Evolutionary conservation across 2,113 vertebrate genomes (phyloP).

Genomic region (Periophthalmodon schlosseri): DNA sequence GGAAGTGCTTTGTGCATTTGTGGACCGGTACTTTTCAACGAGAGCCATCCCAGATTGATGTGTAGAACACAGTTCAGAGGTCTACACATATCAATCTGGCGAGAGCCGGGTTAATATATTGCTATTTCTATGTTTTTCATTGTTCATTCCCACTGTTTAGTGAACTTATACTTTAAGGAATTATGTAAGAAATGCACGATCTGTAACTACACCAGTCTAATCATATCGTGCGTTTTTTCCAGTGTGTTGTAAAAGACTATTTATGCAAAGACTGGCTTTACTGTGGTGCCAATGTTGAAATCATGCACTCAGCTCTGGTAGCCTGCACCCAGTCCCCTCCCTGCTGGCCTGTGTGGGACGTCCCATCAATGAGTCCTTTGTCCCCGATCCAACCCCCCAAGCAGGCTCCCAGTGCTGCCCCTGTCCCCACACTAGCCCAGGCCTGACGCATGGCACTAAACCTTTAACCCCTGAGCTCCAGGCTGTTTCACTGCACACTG

Average conservation of each 20-base stretch:
- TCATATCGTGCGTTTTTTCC: neutral
- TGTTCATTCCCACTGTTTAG: neutral
- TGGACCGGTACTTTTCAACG: too few species aligned
- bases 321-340: slow-evolving; percentile 58
- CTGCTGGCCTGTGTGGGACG: slow-evolving; percentile 55
- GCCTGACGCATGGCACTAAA: slow-evolving; percentile 59
- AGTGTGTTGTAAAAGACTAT: slow-evolving; percentile 8
- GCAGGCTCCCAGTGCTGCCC: slow-evolving; percentile 51
- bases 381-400: slow-evolving; percentile 66
- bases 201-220: neutral
- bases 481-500: slow-evolving; percentile 19
- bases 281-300: slow-evolving; percentile 46
- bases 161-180: neutral
- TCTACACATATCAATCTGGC: too few species aligned
- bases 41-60: too few species aligned
- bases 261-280: slow-evolving; percentile 35
- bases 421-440: slow-evolving; percentile 34
- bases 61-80: too few species aligned
- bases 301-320: slow-evolving; percentile 42
- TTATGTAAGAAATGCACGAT: neutral
- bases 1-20: too few species aligned
- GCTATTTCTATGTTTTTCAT: too few species aligned
- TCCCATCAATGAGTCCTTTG: slow-evolving; percentile 74
- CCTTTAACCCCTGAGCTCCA: slow-evolving; percentile 65
- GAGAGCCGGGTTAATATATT: neutral